phyloP scores from a whole-genome alignment of 2,888 invertebrate species.

The Callosobruchus maculatus region DNA sequence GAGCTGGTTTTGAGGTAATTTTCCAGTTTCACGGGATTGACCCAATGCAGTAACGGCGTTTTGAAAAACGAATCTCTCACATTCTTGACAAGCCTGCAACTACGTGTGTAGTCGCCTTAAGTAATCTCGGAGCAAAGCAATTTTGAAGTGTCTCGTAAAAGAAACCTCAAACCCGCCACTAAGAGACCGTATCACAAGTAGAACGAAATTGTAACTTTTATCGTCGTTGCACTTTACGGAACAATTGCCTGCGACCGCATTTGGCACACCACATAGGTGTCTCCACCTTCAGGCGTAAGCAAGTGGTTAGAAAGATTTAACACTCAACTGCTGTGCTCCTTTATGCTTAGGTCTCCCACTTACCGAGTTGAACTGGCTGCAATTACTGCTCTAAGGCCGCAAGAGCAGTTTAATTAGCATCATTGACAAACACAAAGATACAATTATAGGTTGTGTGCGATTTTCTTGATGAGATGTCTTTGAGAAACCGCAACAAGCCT shows the following conservation, averaged over 20 bases:
- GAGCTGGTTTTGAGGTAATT: too few species aligned
- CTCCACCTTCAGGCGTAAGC: neutral
- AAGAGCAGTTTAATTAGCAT: neutral
- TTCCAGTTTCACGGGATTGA: too few species aligned
- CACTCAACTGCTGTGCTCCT: neutral
- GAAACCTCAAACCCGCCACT: neutral
- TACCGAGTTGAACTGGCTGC: neutral
- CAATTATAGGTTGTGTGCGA: too few species aligned
- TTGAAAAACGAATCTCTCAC: neutral
- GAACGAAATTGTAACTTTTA: neutral
- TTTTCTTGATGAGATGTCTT: too few species aligned
- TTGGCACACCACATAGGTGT: neutral
- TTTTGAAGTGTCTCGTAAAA: neutral
- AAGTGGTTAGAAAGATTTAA: neutral
- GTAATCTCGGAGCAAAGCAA: neutral
- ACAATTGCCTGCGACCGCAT: neutral
- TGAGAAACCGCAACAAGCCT: too few species aligned
- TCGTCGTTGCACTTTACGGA: neutral
- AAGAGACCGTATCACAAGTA: neutral
- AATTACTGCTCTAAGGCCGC: neutral
- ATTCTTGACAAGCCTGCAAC: neutral
- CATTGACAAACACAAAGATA: neutral
- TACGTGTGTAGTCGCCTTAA: neutral
- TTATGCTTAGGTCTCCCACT: neutral
- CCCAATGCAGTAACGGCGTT: neutral